phyloP scores from a whole-genome alignment of 2,888 invertebrate genomes.

The Anorthoa munda region DNA sequence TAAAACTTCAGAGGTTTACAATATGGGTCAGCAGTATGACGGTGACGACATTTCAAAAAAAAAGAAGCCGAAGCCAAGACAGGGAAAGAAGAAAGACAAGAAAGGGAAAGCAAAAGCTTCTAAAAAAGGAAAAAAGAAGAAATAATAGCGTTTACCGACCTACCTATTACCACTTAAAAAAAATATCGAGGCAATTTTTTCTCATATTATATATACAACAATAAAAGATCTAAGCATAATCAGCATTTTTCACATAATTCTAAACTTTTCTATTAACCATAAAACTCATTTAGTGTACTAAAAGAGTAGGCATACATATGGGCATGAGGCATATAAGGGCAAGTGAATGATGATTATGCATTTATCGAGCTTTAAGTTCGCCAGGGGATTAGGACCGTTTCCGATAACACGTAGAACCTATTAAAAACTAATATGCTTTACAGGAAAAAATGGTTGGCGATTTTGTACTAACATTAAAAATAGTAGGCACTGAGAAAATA shows the following conservation, averaged over 20 bases:
- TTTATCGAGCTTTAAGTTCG: too few relatives aligned
- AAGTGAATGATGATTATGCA: too few relatives aligned
- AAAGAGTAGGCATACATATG: too few relatives aligned
- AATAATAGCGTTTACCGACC: slow-evolving; percentile 27
- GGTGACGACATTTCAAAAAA: slow-evolving; percentile 65
- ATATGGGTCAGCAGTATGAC: slow-evolving; percentile 79
- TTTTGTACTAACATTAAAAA: not conserved
- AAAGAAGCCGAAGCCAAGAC: slow-evolving; percentile 60
- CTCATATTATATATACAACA: slow-evolving; percentile 1
- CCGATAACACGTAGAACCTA: not conserved
- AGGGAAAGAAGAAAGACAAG: slow-evolving; percentile 49
- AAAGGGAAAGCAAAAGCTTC: slow-evolving; percentile 58
- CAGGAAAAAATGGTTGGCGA: not conserved
- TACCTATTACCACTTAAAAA: not conserved
- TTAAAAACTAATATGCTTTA: not conserved
- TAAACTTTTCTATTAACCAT: slow-evolving; percentile 1
- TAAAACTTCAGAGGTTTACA: slow-evolving; percentile 68
- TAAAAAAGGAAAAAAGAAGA: slow-evolving; percentile 64
- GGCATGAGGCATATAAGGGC: too few relatives aligned
- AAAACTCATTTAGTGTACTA: not conserved
- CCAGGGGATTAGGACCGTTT: too few relatives aligned
- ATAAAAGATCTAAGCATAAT: slow-evolving; percentile 26
- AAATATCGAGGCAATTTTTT: slow-evolving; percentile 17
- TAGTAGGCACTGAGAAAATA: not conserved
- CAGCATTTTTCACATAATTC: not conserved